phyloP scores from a whole-genome alignment of 1,140 invertebrate genomes.

The Armadillidium nasatum region DNA sequence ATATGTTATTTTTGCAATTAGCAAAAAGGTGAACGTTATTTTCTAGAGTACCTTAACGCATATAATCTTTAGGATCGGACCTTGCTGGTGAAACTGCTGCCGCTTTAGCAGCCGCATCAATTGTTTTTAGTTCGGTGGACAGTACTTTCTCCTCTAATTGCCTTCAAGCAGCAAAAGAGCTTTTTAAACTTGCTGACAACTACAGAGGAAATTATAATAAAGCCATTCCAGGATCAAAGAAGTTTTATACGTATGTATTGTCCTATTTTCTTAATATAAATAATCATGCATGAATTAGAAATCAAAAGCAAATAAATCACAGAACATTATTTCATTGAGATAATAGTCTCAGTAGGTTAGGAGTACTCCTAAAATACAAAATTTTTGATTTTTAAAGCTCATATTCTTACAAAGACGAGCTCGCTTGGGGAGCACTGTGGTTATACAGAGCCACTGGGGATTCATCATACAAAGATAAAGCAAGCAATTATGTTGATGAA shows the following conservation, averaged over 20 bases:
- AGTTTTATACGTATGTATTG: constrained; percentile 47
- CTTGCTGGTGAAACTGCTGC: constrained; percentile 51
- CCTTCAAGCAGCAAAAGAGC: constrained; percentile 48
- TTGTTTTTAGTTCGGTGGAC: constrained; percentile 48
- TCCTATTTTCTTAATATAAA: too few species aligned
- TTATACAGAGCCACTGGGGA: constrained; percentile 50
- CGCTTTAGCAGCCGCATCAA: constrained; percentile 50
- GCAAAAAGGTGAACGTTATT: too few species aligned
- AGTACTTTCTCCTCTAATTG: constrained; percentile 45
- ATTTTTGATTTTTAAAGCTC: too few species aligned
- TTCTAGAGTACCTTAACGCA: too few species aligned
- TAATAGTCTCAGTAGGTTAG: too few species aligned
- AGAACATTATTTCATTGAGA: too few species aligned
- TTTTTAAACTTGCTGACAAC: constrained; percentile 51
- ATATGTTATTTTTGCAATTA: too few species aligned
- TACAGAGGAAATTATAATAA: constrained; percentile 49
- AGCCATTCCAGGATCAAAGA: constrained; percentile 47
- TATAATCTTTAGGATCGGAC: constrained; percentile 48
- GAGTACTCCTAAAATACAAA: too few species aligned
- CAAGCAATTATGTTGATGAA: constrained; percentile 54
- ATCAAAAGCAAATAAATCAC: too few species aligned
- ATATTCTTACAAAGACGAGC: constrained; percentile 37
- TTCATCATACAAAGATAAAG: constrained; percentile 54
- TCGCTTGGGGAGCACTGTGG: constrained; percentile 43
- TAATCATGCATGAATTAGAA: too few species aligned